These are phyloP conservation scores for Epizoanthus stellaris DNA, from an alignment of 92 coral and sea anemone genomes.

Conservation along the genomic window DNA sequence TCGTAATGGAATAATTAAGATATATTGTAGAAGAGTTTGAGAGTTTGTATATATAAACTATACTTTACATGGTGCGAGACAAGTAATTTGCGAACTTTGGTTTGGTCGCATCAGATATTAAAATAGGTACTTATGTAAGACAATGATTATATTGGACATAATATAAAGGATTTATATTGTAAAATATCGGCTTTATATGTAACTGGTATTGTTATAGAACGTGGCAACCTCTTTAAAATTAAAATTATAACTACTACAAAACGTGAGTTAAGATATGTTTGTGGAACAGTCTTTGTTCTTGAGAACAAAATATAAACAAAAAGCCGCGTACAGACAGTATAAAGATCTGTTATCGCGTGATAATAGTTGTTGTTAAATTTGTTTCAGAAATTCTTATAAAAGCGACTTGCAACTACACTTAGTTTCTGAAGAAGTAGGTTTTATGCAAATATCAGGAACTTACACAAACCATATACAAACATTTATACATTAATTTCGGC, in stretches of 20 bases:
- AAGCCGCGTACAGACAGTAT: background rate
- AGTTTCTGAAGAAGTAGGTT: background rate
- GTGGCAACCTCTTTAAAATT: conserved; percentile 9
- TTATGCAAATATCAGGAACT: conserved; percentile 23
- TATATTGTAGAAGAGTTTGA: background rate
- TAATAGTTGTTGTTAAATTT: background rate
- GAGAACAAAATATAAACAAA: background rate
- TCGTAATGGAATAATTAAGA: too few relatives aligned
- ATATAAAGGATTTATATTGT: conserved; percentile 1
- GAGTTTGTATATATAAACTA: conserved; percentile 3
- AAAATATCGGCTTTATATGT: background rate
- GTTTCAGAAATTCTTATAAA: background rate
- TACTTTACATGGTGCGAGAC: conserved; percentile 5
- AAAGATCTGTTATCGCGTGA: background rate
- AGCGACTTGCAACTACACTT: background rate
- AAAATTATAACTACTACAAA: background rate
- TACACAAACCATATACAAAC: background rate
- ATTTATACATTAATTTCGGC: background rate
- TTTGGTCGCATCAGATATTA: background rate
- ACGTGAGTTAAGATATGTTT: background rate
- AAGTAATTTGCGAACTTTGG: background rate
- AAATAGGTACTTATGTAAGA: conserved; percentile 1
- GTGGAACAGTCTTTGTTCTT: background rate
- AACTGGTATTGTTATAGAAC: background rate
- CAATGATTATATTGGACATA: conserved; percentile 6